phyloP scores from a whole-genome alignment of 2,797 vertebrate species.

The Echeneis naucrates region DNA sequence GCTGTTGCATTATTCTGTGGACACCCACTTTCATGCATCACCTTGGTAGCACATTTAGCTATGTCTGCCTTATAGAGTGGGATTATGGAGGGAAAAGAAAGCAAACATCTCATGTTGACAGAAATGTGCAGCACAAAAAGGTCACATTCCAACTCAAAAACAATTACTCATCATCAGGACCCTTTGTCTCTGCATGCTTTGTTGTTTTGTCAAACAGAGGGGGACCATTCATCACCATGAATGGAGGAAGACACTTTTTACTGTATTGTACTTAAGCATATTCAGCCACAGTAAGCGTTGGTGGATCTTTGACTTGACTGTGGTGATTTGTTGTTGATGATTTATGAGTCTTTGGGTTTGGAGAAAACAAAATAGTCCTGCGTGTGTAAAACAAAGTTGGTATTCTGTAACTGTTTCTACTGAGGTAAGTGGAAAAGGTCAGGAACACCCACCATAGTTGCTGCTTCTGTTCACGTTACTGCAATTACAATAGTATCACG shows the following conservation, averaged over 20 bases:
- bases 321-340: conserved; percentile 62
- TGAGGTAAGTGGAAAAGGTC: conserved; percentile 14
- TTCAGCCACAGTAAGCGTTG: conserved; percentile 42
- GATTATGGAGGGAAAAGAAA: conserved; percentile 61
- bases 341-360: conserved; percentile 58
- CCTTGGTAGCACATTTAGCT: conserved; percentile 57
- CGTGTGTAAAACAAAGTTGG: conserved; percentile 41
- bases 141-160: conserved; percentile 63
- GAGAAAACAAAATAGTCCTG: conserved; percentile 42
- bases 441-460: background rate
- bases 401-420: background rate
- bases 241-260: conserved; percentile 53
- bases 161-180: conserved; percentile 77
- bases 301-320: conserved; percentile 47
- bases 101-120: conserved; percentile 67
- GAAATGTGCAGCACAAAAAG: conserved; percentile 62
- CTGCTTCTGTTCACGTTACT: background rate
- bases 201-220: conserved; percentile 72
- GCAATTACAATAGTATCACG: background rate
- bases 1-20: conserved; percentile 31
- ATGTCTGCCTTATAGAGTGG: conserved; percentile 44
- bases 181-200: conserved; percentile 72
- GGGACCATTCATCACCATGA: conserved; percentile 72
- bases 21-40: conserved; percentile 57
- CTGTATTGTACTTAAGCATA: conserved; percentile 42